Percentiles rank a stretch among this genome's conserved stretches.
These are phyloP conservation scores for Laspeyria flexula DNA, from an alignment of 2,888 invertebrate species.

Conservation along the genomic window DNA sequence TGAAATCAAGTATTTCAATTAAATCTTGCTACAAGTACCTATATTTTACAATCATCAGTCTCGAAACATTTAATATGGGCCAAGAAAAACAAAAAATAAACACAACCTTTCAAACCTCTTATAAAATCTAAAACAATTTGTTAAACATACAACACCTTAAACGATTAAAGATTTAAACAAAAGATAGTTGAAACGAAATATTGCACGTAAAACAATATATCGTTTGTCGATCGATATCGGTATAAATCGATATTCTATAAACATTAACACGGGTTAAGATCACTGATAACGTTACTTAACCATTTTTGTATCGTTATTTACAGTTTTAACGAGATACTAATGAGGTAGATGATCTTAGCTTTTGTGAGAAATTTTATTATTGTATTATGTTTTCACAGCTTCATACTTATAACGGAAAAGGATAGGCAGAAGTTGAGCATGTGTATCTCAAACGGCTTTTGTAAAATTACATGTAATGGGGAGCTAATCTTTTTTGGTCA, in stretches of 20 bases:
- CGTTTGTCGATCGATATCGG: slow-evolving; percentile 26
- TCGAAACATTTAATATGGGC: too few species aligned
- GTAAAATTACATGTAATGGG: too few species aligned
- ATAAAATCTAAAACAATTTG: background rate
- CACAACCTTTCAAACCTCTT: background rate
- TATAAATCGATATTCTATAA: slow-evolving; percentile 29
- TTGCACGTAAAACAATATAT: slow-evolving; percentile 25
- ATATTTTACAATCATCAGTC: too few species aligned
- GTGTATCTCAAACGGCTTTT: too few species aligned
- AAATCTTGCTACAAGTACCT: too few species aligned
- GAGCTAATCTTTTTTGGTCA: too few species aligned
- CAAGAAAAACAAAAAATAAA: too few species aligned
- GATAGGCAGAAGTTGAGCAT: too few species aligned
- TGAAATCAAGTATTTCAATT: too few species aligned
- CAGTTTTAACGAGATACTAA: slow-evolving; percentile 21
- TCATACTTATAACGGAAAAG: too few species aligned
- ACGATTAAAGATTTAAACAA: background rate
- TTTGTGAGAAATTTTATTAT: background rate
- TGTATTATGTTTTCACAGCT: too few species aligned
- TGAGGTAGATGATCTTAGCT: background rate
- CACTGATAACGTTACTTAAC: slow-evolving; percentile 36
- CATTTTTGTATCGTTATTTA: slow-evolving; percentile 14
- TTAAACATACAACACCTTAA: slow-evolving; percentile 7
- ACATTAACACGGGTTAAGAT: slow-evolving; percentile 39
- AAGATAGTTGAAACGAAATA: slow-evolving; percentile 11